These are phyloP conservation scores for Oreochromis tanganicae DNA, from an alignment of 2,113 vertebrate genomes.

Conservation along the genomic window DNA sequence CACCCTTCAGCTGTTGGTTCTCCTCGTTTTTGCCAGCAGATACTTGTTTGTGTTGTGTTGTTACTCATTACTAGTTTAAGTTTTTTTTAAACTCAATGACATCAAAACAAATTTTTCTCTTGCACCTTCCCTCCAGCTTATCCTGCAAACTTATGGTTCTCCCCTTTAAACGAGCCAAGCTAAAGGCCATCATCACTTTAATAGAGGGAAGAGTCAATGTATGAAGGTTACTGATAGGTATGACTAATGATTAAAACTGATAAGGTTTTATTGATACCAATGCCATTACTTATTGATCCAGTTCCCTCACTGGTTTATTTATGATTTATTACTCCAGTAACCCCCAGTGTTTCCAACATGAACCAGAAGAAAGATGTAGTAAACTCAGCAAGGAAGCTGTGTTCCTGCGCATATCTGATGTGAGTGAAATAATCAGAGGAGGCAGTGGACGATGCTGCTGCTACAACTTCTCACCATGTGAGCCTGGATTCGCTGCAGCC, in stretches of 20 bases:
- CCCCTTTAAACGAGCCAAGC: not conserved
- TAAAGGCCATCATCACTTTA: not conserved
- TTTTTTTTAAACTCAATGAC: not conserved
- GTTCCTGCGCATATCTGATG: not conserved
- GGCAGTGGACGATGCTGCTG: not conserved
- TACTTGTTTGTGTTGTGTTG: not conserved
- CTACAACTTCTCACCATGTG: constrained; percentile 64
- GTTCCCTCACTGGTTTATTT: not conserved
- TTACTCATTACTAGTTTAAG: not conserved
- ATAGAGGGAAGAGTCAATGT: not conserved
- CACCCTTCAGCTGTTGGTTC: not conserved
- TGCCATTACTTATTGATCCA: not conserved
- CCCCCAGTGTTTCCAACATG: not conserved
- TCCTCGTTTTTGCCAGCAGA: not conserved
- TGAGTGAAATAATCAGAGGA: not conserved
- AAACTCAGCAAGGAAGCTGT: not conserved
- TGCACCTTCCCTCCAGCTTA: not conserved
- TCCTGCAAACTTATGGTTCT: rapidly evolving
- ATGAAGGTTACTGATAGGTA: not conserved
- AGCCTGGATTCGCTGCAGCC: constrained; percentile 63
- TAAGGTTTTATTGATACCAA: not conserved
- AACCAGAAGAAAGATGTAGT: not conserved
- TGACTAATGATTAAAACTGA: not conserved
- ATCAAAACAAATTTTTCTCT: not conserved
- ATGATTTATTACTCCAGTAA: not conserved